Percentiles rank a stretch among this genome's conserved stretches.
Evolutionary conservation across 2,797 vertebrate species (phyloP).

Genomic region (Discoglossus pictus): DNA sequence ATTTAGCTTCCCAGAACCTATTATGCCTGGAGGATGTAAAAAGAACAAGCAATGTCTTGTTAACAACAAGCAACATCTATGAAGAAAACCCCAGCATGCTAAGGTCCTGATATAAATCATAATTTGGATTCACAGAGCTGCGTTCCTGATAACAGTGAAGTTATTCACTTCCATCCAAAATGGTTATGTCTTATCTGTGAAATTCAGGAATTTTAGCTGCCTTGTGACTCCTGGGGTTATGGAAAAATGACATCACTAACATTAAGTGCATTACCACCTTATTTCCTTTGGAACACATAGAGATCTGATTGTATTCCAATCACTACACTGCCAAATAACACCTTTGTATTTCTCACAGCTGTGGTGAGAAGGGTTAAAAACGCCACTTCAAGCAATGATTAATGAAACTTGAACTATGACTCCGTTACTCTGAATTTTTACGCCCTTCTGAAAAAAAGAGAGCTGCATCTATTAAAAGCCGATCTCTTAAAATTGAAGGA

Average conservation of each 20-base stretch:
- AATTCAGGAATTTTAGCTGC: conserved; percentile 89
- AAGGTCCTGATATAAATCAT: conserved; percentile 96
- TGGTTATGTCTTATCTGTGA: conserved; percentile 80
- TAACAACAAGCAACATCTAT: conserved; percentile 75
- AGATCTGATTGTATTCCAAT: conserved; percentile 79
- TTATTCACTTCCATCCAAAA: conserved; percentile 87
- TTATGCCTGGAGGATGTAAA: conserved; percentile 82
- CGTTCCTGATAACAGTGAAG: conserved; percentile 83
- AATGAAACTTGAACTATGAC: conserved; percentile 94
- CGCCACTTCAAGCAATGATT: conserved; percentile 96
- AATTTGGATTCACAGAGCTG: conserved; percentile 87
- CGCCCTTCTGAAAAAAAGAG: no score
- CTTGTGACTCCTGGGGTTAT: conserved; percentile 92
- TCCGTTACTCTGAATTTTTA: conserved; percentile 79
- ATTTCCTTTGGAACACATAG: conserved; percentile 80
- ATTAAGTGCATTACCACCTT: conserved; percentile 90
- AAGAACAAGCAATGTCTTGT: conserved; percentile 93
- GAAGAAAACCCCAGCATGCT: conserved; percentile 75
- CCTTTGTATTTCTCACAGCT: conserved; percentile 83
- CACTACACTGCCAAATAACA: conserved; percentile 86
- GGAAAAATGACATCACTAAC: conserved; percentile 89
- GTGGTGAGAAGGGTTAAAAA: conserved; percentile 86
- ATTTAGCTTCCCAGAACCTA: conserved; percentile 86
- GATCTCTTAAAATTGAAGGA: no score
- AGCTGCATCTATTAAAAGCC: no score